Conservation (phyloP, 2,113 vertebrate genomes). For the Sporophila hypoxantha region DNA sequence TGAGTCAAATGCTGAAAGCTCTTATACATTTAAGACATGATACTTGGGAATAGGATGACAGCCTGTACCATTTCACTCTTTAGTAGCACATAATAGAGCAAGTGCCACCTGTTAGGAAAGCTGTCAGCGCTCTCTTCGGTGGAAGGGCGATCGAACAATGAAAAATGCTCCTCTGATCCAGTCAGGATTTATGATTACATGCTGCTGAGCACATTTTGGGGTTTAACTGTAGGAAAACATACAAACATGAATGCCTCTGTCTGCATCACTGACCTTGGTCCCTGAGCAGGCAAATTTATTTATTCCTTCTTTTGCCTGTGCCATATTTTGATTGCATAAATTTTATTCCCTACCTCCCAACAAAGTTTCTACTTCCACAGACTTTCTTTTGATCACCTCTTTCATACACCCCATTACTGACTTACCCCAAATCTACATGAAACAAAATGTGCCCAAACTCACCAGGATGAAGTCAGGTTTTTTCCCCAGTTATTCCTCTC, state of each 20-base stretch:
- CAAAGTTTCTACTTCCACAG: background rate
- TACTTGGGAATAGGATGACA: conserved; percentile 49
- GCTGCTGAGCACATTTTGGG: background rate
- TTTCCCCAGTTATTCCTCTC: background rate
- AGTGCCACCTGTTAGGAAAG: conserved; percentile 46
- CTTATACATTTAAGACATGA: conserved; percentile 19
- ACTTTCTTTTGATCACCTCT: background rate
- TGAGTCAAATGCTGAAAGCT: background rate
- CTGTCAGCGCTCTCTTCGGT: conserved; percentile 9
- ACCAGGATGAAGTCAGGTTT: background rate
- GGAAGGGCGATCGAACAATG: background rate
- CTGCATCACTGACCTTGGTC: background rate
- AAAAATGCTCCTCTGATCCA: conserved; percentile 8
- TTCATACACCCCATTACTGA: background rate
- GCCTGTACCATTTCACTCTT: background rate
- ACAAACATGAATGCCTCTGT: background rate
- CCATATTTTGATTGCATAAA: background rate
- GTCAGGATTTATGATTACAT: conserved; percentile 18
- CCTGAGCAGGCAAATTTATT: background rate
- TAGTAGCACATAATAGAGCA: conserved; percentile 40
- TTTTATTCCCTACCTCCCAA: background rate
- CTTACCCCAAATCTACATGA: background rate
- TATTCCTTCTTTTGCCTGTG: background rate
- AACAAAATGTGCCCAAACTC: background rate
- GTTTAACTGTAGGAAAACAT: background rate